phyloP scores from a whole-genome alignment of 1,140 invertebrate species.

The Drosophila aff. region DNA sequence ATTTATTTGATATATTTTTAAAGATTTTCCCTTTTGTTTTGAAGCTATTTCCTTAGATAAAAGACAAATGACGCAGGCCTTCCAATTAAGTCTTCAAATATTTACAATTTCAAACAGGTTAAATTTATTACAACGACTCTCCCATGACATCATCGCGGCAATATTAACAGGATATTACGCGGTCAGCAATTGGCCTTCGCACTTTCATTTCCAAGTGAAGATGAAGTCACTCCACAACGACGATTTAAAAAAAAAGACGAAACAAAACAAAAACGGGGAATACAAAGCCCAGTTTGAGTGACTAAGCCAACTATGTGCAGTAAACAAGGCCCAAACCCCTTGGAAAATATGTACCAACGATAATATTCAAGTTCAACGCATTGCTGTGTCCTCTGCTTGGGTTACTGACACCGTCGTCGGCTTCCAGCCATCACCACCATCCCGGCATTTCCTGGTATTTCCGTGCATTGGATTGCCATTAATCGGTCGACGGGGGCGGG shows the following conservation, averaged over 20 bases:
- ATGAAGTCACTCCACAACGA: conserved; percentile 68
- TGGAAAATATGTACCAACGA: conserved; percentile 39
- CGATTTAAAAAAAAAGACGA: conserved; percentile 30
- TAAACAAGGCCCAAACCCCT: conserved; percentile 24
- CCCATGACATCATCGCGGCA: conserved; percentile 30
- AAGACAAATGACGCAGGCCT: neutral
- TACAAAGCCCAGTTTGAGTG: conserved; percentile 43
- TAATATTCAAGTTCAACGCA: conserved; percentile 75
- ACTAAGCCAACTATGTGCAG: conserved; percentile 58
- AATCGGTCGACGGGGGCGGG: conserved; percentile 31
- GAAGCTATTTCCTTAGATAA: neutral
- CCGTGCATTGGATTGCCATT: conserved; percentile 50
- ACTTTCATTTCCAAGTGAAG: conserved; percentile 67
- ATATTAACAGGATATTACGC: conserved; percentile 33
- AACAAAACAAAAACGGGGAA: conserved; percentile 15
- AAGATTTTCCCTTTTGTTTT: no score
- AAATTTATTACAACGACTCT: conserved; percentile 7
- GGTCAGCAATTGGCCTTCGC: conserved; percentile 41
- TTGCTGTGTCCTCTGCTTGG: conserved; percentile 62
- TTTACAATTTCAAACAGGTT: conserved; percentile 5
- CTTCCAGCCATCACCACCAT: conserved; percentile 16
- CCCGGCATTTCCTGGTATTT: conserved; percentile 40
- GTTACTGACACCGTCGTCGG: conserved; percentile 66
- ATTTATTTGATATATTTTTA: no score
- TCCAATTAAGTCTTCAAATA: conserved; percentile 2